These are phyloP conservation scores for Yponomeuta cagnagella DNA, from an alignment of 2,888 invertebrate genomes.

Conservation along the genomic window DNA sequence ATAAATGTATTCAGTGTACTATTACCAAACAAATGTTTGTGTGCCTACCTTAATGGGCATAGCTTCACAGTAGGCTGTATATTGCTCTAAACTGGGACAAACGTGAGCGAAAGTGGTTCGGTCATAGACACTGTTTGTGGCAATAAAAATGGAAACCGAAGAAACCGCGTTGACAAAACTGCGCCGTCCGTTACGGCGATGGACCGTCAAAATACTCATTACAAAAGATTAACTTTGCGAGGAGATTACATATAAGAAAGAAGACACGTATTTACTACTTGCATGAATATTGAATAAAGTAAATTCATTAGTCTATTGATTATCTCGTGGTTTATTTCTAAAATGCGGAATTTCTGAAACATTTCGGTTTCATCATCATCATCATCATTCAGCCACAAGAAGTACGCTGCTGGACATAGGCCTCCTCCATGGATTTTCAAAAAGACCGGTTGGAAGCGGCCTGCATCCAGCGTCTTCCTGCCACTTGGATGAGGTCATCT, in stretches of 20 bases:
- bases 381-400: too few relatives aligned
- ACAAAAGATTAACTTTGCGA: background rate
- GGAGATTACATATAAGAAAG: background rate
- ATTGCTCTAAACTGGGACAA: constrained; percentile 3
- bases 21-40: background rate
- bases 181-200: constrained; percentile 19
- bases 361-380: too few relatives aligned
- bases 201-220: constrained; percentile 9
- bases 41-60: background rate
- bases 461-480: too few relatives aligned
- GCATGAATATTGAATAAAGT: too few relatives aligned
- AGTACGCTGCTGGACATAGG: too few relatives aligned
- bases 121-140: constrained; percentile 17
- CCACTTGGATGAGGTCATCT: too few relatives aligned
- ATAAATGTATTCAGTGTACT: background rate
- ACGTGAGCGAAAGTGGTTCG: constrained; percentile 30
- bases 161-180: constrained; percentile 16
- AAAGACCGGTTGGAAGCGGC: too few relatives aligned
- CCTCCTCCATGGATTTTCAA: too few relatives aligned
- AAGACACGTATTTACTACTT: too few relatives aligned
- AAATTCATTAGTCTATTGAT: too few relatives aligned
- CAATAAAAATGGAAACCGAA: constrained; percentile 18
- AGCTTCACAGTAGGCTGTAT: background rate
- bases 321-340: too few relatives aligned
- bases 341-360: too few relatives aligned